Evolutionary conservation across 2,113 vertebrate species (phyloP).

Genomic region (Noturus placidus): DNA sequence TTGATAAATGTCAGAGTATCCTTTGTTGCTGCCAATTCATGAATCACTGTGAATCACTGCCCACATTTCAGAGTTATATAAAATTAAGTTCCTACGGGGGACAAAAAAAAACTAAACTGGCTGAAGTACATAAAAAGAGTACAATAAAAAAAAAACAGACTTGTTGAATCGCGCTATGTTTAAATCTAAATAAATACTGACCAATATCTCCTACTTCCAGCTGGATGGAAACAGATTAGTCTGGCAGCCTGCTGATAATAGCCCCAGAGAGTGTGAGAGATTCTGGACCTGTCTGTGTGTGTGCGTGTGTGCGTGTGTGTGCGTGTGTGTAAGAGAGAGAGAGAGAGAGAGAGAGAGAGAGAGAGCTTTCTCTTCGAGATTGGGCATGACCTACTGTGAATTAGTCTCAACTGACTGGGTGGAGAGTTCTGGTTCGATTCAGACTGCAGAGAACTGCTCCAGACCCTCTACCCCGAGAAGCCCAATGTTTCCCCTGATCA

Average conservation of each 20-base stretch:
- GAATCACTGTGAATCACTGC: neutral
- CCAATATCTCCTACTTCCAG: conserved; percentile 28
- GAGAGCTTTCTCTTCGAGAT: conserved; percentile 61
- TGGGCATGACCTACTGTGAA: conserved; percentile 65
- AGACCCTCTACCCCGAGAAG: conserved; percentile 19
- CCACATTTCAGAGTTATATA: conserved; percentile 5
- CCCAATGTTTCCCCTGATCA: conserved; percentile 56
- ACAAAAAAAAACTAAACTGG: neutral
- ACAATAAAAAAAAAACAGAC: neutral
- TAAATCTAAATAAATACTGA: conserved; percentile 32
- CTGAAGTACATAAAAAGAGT: conserved; percentile 20
- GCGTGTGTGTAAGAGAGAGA: conserved; percentile 26
- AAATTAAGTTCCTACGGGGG: neutral
- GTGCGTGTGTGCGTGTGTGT: conserved; percentile 13
- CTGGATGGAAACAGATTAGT: conserved; percentile 37
- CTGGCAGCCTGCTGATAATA: conserved; percentile 34
- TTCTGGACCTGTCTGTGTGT: conserved; percentile 26
- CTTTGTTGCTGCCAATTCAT: conserved; percentile 1
- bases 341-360: no score
- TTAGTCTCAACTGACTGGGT: conserved; percentile 70
- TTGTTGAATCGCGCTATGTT: conserved; percentile 21
- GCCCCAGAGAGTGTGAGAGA: conserved; percentile 37
- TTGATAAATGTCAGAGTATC: conserved; percentile 15
- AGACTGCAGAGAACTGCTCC: conserved; percentile 43
- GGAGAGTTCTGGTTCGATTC: conserved; percentile 59